Evolutionary conservation across 2,888 invertebrate species (phyloP), one percentile per base, ranked within the genome.

Genomic region (Apamea monoglypha): DNA sequence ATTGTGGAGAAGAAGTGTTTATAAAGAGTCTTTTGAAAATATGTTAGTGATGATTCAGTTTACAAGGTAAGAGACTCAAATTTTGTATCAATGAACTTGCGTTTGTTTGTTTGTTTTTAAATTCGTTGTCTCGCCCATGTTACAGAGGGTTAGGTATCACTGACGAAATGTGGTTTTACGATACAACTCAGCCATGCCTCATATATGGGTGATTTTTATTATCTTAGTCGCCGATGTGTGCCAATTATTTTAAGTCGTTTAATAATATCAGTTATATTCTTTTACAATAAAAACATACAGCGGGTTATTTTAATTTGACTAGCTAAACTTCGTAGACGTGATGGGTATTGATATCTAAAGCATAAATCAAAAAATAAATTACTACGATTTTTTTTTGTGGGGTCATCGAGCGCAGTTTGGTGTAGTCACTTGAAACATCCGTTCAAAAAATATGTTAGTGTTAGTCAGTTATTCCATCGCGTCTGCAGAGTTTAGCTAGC

Each of bases 1-100:
- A 75, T 83, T 81, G 71, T 40, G 50, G 59, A 40, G 12, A 78
- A 74, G 47, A n/a, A 61, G 40, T 40, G 29, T 80, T 80, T 76
- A 70, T 76, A 76, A 56, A 21, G 71, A 70, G 76, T 61, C 6
- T 63, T 47, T 63, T 3, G 18, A 21, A 32, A 6, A 18, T 29
- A n/a, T 18, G 61, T 81, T 76, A 64, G 2, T 32, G 4, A 25
- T n/a, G 47, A 6, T 16, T 44, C 2, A 10, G 1, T 36, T 29
- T 2, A 1, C 25, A 16, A 47, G 5, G 5, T 32, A 61, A 21
- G 6, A 18, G 0, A 12, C 1, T 32, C 6, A 16, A 25, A 21
- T 18, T 53, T 53, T 56, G 8, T 32, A 61, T 5, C 1, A 40
- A 25, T 6, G 4, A n/a, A 63, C 18, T 63, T 3, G n/a, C 3